Conservation (phyloP, 2,888 invertebrate species). For the Plemyria rubiginata region DNA sequence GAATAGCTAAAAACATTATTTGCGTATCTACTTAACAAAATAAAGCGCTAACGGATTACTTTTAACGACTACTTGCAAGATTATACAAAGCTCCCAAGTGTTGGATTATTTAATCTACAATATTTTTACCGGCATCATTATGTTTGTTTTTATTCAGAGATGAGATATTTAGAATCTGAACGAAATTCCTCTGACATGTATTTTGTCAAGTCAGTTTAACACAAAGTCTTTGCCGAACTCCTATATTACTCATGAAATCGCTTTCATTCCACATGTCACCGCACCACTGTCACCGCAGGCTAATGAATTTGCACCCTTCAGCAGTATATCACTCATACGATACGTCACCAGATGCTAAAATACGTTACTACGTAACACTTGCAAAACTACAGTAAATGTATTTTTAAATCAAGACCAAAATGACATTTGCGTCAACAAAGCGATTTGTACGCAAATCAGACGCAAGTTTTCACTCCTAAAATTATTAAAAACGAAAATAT, state of each 20-base stretch:
- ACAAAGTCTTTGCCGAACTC: slow-evolving; percentile 24
- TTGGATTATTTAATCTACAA: too few species aligned
- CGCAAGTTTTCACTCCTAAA: too few species aligned
- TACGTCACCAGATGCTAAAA: slow-evolving; percentile 17
- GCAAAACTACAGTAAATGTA: too few species aligned
- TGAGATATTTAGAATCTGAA: too few species aligned
- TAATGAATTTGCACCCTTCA: slow-evolving; percentile 47
- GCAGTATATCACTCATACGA: slow-evolving; percentile 51
- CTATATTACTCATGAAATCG: slow-evolving; percentile 38
- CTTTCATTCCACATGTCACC: slow-evolving; percentile 38
- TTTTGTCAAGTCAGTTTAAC: slow-evolving; percentile 1
- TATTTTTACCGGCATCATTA: too few species aligned
- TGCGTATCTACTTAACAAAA: slow-evolving; percentile 30
- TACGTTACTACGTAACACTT: neutral
- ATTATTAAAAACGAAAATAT: too few species aligned
- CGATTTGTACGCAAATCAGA: too few species aligned
- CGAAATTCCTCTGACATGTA: neutral
- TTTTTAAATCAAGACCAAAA: too few species aligned
- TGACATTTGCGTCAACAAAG: too few species aligned
- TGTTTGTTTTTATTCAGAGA: too few species aligned
- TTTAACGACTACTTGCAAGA: slow-evolving; percentile 1
- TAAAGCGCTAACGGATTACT: slow-evolving; percentile 8
- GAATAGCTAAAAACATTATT: slow-evolving; percentile 37
- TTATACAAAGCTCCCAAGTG: too few species aligned
- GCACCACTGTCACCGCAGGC: slow-evolving; percentile 56